phyloP scores from a whole-genome alignment of 2,113 vertebrate genomes.

The Trogon surrucura region DNA sequence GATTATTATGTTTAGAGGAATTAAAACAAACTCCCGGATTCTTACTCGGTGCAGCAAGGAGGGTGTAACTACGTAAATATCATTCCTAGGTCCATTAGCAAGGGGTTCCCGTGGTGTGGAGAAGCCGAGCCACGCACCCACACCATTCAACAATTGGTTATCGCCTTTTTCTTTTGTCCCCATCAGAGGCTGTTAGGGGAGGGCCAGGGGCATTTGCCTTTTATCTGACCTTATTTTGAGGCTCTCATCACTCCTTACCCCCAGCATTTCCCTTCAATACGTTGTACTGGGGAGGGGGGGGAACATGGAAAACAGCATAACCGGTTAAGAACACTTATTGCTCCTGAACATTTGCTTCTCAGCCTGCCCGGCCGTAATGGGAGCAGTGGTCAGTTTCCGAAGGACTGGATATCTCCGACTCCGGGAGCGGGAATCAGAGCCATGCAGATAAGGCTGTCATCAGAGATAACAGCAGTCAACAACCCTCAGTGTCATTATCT shows the following conservation, averaged over 20 bases:
- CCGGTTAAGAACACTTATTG: background rate
- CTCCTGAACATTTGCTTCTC: background rate
- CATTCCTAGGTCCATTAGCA: background rate
- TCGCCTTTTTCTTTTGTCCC: background rate
- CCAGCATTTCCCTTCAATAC: background rate
- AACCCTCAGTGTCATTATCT: slow-evolving; percentile 74
- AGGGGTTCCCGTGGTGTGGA: background rate
- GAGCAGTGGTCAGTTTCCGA: slow-evolving; percentile 67
- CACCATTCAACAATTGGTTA: background rate
- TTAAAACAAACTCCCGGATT: slow-evolving; percentile 9
- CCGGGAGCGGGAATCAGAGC: slow-evolving; percentile 69
- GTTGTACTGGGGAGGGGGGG: background rate
- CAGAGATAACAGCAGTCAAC: slow-evolving; percentile 79
- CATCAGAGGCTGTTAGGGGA: background rate
- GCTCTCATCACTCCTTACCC: background rate
- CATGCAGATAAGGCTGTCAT: slow-evolving; percentile 79
- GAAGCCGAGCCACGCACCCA: rapidly evolving
- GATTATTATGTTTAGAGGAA: slow-evolving; percentile 15
- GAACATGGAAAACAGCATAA: background rate
- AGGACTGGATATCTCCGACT: slow-evolving; percentile 70
- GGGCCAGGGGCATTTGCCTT: background rate
- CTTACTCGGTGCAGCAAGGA: background rate
- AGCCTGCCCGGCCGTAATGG: background rate
- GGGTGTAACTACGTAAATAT: background rate
- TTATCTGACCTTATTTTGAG: background rate